Evolutionary conservation across 1,140 invertebrate genomes (phyloP).

Genomic region (Copidosoma floridanum): DNA sequence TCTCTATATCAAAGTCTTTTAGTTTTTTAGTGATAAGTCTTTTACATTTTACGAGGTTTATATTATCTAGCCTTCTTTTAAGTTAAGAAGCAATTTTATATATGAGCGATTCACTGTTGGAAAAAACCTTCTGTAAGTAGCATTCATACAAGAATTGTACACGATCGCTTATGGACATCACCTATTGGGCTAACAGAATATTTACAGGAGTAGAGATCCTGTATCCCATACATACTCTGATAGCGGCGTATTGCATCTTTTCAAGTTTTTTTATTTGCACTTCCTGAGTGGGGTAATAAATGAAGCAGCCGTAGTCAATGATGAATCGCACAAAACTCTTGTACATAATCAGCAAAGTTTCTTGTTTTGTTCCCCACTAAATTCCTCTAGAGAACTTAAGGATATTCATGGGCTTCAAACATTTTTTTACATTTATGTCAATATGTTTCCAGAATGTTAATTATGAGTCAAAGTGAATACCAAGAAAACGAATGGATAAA

Average conservation of each 20-base stretch:
- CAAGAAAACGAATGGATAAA: background rate
- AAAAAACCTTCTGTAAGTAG: too few species aligned
- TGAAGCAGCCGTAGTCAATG: background rate
- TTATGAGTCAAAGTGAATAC: constrained; percentile 1
- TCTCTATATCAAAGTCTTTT: too few species aligned
- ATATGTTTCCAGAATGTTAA: background rate
- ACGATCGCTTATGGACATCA: background rate
- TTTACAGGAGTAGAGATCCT: background rate
- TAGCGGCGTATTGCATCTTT: background rate
- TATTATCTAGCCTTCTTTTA: too few species aligned
- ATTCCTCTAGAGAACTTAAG: background rate
- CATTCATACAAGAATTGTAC: too few species aligned
- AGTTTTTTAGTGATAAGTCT: too few species aligned
- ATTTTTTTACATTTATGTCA: background rate
- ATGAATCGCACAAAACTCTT: background rate
- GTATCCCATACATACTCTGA: background rate
- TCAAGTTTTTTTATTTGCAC: background rate
- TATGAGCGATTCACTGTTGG: too few species aligned
- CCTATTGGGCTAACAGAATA: background rate
- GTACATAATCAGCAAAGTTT: background rate
- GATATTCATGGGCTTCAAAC: background rate
- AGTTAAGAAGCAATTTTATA: too few species aligned
- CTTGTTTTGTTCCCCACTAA: background rate
- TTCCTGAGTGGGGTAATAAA: background rate
- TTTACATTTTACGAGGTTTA: too few species aligned